Conservation (phyloP, 1,140 invertebrate genomes). For the Pinna nobilis region DNA sequence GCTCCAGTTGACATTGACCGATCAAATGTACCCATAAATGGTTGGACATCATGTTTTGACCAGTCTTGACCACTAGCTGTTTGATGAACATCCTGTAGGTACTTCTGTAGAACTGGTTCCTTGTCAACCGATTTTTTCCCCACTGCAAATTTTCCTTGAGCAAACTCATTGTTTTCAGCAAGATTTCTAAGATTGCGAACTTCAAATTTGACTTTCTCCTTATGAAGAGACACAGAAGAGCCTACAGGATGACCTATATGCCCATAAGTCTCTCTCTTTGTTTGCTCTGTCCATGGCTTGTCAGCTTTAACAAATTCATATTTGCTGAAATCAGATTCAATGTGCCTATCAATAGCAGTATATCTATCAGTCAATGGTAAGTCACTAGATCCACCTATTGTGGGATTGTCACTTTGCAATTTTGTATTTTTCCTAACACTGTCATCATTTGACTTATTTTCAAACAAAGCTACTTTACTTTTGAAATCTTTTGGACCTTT, state of each 20-base stretch:
- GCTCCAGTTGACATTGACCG: neutral
- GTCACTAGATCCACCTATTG: too few species aligned
- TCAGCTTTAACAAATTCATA: neutral
- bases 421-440: neutral
- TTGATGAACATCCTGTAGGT: constrained; percentile 20
- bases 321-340: neutral
- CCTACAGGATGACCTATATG: neutral
- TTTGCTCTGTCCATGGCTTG: too few species aligned
- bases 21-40: neutral
- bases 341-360: neutral
- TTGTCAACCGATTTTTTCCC: constrained; percentile 21
- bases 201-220: constrained; percentile 43
- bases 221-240: neutral
- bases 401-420: neutral
- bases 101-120: constrained; percentile 22
- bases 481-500: neutral
- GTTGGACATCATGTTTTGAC: too few species aligned
- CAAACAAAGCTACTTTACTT: neutral
- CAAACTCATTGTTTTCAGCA: constrained; percentile 67
- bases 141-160: constrained; percentile 51
- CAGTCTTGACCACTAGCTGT: neutral
- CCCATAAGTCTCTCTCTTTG: too few species aligned
- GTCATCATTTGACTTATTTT: neutral
- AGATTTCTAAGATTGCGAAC: constrained; percentile 62
- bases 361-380: neutral